phyloP scores from a whole-genome alignment of 2,797 vertebrate species.

The Diplodus puntazzo region DNA sequence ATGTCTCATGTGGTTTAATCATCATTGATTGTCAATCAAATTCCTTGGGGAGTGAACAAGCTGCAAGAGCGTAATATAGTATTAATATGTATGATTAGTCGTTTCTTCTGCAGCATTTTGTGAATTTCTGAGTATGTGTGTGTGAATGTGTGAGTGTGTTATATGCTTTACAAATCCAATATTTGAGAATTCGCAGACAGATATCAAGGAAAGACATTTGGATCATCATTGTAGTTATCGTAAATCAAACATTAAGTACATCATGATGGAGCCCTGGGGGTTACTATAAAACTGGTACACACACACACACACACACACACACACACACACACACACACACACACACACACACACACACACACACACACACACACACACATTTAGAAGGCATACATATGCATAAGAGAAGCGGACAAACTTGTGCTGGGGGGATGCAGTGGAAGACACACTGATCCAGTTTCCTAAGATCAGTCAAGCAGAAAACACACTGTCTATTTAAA shows the following conservation, averaged over 20 bases:
- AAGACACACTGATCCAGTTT: conserved; percentile 75
- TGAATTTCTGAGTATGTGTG: neutral
- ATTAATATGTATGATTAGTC: conserved; percentile 1
- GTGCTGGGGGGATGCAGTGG: conserved; percentile 48
- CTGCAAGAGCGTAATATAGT: neutral
- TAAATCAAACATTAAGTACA: conserved; percentile 36
- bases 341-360: conserved; percentile 26
- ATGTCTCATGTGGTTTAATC: conserved; percentile 6
- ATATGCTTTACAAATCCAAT: neutral
- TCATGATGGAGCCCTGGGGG: conserved; percentile 26
- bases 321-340: conserved; percentile 15
- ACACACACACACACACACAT: conserved; percentile 10
- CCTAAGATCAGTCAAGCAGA: conserved; percentile 66
- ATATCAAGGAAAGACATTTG: conserved; percentile 22
- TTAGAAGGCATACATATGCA: conserved; percentile 51
- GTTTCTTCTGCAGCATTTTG: neutral
- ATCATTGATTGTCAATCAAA: conserved; percentile 6
- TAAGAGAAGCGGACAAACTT: conserved; percentile 63
- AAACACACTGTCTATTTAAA: conserved; percentile 69
- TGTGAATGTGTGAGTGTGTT: conserved; percentile 2
- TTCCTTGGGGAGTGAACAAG: neutral
- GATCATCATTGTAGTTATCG: conserved; percentile 21
- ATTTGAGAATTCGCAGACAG: neutral
- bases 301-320: conserved; percentile 10
- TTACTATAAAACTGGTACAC: conserved; percentile 17